Evolutionary conservation across 2,797 vertebrate genomes (phyloP).

Genomic region (Pipistrellus nathusii): DNA sequence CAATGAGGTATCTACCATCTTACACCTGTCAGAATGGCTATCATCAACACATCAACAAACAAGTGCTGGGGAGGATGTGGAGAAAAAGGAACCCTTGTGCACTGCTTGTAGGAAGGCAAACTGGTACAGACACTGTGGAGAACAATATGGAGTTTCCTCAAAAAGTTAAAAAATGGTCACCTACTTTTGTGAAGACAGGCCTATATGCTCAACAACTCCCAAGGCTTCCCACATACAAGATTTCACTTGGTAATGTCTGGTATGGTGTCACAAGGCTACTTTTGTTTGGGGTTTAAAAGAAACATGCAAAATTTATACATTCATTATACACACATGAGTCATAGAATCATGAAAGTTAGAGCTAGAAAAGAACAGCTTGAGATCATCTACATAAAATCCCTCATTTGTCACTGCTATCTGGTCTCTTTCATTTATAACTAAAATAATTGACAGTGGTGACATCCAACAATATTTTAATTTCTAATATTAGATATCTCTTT

Average conservation of each 20-base stretch:
- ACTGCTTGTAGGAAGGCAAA: too few species aligned
- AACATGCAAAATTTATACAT: not conserved
- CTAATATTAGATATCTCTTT: not conserved
- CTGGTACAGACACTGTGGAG: too few species aligned
- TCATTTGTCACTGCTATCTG: not conserved
- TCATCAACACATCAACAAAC: too few species aligned
- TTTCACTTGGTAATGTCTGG: not conserved
- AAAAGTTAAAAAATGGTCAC: not conserved
- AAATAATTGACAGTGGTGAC: not conserved
- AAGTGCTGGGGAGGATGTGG: too few species aligned
- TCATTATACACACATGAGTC: not conserved
- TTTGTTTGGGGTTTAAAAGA: conserved; percentile 17
- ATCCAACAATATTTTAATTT: conserved; percentile 16
- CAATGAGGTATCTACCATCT: too few species aligned
- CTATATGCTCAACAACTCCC: not conserved
- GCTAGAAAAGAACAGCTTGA: not conserved
- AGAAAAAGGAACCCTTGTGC: too few species aligned
- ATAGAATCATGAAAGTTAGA: not conserved
- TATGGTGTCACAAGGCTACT: not conserved
- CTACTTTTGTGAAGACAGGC: not conserved
- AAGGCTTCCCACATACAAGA: not conserved
- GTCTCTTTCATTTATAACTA: not conserved
- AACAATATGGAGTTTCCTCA: too few species aligned
- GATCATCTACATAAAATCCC: not conserved
- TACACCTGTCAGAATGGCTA: too few species aligned